Conservation (phyloP, 2,797 vertebrate species). For the Hybognathus amarus region DNA sequence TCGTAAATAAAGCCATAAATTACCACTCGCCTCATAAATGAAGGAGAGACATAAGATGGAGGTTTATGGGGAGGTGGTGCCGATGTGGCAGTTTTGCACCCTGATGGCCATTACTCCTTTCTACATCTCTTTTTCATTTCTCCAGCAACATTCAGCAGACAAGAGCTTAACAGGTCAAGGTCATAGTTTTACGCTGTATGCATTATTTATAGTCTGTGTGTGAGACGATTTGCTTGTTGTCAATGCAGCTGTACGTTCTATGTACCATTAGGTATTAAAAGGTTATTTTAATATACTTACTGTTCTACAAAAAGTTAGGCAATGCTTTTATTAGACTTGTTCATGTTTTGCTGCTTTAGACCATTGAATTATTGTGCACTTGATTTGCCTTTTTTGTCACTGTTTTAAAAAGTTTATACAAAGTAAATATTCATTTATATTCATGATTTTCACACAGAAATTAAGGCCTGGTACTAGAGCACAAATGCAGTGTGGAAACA, state of each 20-base stretch:
- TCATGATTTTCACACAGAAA: too few species aligned
- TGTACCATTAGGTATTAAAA: neutral
- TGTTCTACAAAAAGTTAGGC: neutral
- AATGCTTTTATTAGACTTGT: neutral
- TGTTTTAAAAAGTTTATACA: neutral
- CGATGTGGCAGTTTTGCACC: slow-evolving; percentile 48
- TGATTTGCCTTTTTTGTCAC: neutral
- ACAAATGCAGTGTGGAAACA: too few species aligned
- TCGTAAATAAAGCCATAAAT: slow-evolving; percentile 83
- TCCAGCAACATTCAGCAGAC: slow-evolving; percentile 29
- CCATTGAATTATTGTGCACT: neutral
- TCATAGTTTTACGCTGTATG: slow-evolving; percentile 11
- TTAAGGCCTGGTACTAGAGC: too few species aligned
- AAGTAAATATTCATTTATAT: neutral
- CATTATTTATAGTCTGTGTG: neutral
- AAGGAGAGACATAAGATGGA: slow-evolving; percentile 70
- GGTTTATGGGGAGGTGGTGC: slow-evolving; percentile 70
- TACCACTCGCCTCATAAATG: slow-evolving; percentile 77
- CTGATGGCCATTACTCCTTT: slow-evolving; percentile 53
- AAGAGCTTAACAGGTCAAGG: slow-evolving; percentile 19
- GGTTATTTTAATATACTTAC: neutral
- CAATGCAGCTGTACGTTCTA: neutral
- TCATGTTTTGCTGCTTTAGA: neutral
- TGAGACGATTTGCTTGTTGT: neutral
- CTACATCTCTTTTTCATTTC: slow-evolving; percentile 44